These are phyloP conservation scores for Glyptemys insculpta DNA, from an alignment of 2,797 vertebrate species.

Conservation along the genomic window DNA sequence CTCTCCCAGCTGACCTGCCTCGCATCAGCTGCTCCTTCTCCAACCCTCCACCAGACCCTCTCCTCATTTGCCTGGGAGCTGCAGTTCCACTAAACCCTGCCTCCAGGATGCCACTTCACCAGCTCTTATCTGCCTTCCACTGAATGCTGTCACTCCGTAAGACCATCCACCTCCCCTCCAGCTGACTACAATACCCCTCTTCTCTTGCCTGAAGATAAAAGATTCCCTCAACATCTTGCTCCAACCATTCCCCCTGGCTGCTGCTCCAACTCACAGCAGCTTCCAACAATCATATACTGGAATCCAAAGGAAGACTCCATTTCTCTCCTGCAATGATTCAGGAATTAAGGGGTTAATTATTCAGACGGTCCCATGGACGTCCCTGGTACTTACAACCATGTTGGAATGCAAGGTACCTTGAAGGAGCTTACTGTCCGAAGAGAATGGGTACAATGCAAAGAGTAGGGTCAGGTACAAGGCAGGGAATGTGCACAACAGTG, in stretches of 20 bases:
- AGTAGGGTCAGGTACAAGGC: background rate
- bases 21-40: rapidly evolving
- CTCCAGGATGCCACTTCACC: background rate
- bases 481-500: background rate
- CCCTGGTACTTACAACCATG: background rate
- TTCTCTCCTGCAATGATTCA: background rate
- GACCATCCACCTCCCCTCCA: background rate
- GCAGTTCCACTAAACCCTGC: background rate
- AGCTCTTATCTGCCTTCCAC: background rate
- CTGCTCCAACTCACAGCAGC: background rate
- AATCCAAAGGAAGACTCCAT: background rate
- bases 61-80: background rate
- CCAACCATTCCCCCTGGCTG: background rate
- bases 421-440: background rate
- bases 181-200: background rate
- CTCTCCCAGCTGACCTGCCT: background rate
- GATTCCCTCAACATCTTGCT: background rate
- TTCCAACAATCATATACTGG: background rate
- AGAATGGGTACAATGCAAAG: background rate
- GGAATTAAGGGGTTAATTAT: background rate
- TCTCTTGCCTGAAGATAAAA: background rate
- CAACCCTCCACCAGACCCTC: background rate
- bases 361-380: background rate
- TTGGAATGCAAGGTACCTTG: background rate
- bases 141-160: background rate